Base-by-base conservation (phyloP, 2,113 vertebrate genomes). In the Otocyon megalotis region DNA sequence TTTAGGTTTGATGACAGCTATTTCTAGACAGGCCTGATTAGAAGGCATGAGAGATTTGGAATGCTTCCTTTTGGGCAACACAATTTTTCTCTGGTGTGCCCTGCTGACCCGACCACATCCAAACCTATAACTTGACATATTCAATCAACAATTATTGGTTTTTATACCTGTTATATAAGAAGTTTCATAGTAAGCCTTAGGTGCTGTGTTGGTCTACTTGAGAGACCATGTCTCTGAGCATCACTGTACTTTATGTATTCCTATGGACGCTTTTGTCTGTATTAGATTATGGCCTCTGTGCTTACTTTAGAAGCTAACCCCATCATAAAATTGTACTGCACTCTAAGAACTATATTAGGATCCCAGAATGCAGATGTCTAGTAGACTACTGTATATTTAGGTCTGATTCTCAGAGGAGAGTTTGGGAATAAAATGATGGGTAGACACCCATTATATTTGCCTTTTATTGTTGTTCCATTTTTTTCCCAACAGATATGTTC, bases 11-110 rank as follows among this genome's bases (percentile, higher is more conserved):
- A 94, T 67, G 88, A 48, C 43, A 93, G 79, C 54, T 92, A 93
- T 95, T 97, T 82, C 60, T 89, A 89, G 94, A 56, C 26, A 60
- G n/a, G 53, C 58, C 32, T 85, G 84, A 97, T 93, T 96, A 96
- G 87, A 97, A 92, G 81, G 83, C 63, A 79, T 22, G 92, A 77
- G 15, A 74, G 85, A 92, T 92, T 92, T 67, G 81, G 58, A 96
- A 54, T 43, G 43, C 26, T 72, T 88, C 54, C 48, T 94, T 97
- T 87, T 88, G 48, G 80, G 54, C 81, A 77, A 50, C 80, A 48
- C 3, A 30, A 43, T 94, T 87, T 97, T 60, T 81, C 80, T 76
- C 86, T 92, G 74, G 90, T 88, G 93, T 96, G 28, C 53, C 35
- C 63, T 87, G 84, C 32, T 92, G 94, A 76, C 87, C 63, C 24